Evolutionary conservation across 2,888 invertebrate genomes (phyloP).

Genomic region (Eurytoma adleriae): DNA sequence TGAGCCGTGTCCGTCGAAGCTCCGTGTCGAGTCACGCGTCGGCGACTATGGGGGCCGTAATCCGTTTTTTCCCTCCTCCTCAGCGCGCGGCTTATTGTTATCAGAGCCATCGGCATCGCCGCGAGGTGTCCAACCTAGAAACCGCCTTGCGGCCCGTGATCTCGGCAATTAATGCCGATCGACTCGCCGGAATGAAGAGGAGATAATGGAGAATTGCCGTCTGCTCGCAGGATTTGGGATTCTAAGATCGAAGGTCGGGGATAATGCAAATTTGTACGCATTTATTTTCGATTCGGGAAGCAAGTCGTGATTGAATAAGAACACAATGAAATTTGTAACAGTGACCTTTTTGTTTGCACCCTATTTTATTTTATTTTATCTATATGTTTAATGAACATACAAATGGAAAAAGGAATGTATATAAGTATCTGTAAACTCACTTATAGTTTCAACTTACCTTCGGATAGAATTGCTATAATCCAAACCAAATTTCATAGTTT

Average conservation of each 20-base stretch:
- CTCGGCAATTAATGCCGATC: constrained; percentile 62
- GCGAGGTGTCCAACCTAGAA: constrained; percentile 72
- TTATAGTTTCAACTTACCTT: too few relatives aligned
- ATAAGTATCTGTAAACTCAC: too few relatives aligned
- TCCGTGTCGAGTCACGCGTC: constrained; percentile 72
- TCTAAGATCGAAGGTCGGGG: neutral
- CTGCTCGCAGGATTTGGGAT: too few relatives aligned
- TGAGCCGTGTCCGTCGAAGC: constrained; percentile 58
- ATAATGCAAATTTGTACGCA: neutral
- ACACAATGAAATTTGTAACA: too few relatives aligned
- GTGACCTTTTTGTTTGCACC: too few relatives aligned
- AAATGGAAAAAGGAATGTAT: too few relatives aligned
- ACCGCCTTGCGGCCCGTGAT: constrained; percentile 66
- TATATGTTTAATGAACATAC: too few relatives aligned
- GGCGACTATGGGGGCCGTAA: constrained; percentile 69
- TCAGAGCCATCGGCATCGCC: constrained; percentile 23
- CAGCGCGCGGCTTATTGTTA: neutral
- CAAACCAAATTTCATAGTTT: too few relatives aligned
- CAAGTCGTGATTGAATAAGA: too few relatives aligned
- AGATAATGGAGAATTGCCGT: neutral
- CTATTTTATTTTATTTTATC: too few relatives aligned
- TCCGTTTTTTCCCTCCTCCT: constrained; percentile 54
- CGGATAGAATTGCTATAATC: too few relatives aligned
- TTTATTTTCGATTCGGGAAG: neutral
- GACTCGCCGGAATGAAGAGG: neutral